A percentile compares a stretch with the other conserved stretches of the same genome.
These are phyloP conservation scores for Alethe diademata DNA, from an alignment of 2,113 vertebrate genomes.

Conservation along the genomic window DNA sequence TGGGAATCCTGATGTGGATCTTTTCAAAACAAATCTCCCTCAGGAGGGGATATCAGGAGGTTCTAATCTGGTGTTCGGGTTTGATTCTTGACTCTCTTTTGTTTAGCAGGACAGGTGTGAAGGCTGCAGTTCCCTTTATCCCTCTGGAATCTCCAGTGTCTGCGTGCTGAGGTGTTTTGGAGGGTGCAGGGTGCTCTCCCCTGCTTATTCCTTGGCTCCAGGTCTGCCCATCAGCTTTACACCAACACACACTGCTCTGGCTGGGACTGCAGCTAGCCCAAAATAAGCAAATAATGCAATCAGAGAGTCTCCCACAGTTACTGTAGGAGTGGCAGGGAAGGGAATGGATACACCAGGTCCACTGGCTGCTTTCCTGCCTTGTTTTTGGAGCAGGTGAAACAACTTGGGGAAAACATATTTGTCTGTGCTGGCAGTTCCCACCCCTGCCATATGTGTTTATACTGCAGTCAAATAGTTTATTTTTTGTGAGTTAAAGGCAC, in stretches of 20 bases:
- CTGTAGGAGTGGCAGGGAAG: not conserved
- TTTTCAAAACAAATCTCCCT: not conserved
- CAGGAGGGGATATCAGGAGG: not conserved
- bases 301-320: accelerated
- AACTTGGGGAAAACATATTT: not conserved
- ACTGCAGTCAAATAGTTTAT: not conserved
- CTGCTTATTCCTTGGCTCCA: not conserved
- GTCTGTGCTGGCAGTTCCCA: not conserved
- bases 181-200: not conserved
- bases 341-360: not conserved
- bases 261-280: not conserved
- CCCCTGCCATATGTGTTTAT: not conserved
- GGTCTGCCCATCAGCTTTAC: not conserved
- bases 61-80: not conserved
- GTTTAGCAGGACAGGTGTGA: not conserved
- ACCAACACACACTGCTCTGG: not conserved
- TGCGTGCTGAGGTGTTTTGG: accelerated
- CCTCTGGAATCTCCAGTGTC: not conserved
- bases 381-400: not conserved
- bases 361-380: not conserved
- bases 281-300: not conserved
- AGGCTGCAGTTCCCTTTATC: not conserved
- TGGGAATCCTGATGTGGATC: not conserved
- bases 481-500: not conserved
- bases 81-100: not conserved